phyloP scores from a whole-genome alignment of 2,113 vertebrate species.

The Salvelinus namaycush region DNA sequence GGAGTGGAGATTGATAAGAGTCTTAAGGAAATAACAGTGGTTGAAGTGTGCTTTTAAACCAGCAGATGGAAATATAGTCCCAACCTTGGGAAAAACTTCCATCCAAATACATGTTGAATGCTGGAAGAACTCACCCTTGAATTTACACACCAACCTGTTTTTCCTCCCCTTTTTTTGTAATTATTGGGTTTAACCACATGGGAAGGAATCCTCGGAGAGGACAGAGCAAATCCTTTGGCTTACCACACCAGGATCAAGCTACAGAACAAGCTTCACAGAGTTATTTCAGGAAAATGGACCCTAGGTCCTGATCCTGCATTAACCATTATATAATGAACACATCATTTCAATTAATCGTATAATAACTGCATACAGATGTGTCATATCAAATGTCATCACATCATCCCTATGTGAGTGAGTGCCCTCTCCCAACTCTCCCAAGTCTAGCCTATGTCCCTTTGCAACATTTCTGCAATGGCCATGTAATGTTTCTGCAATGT shows the following conservation, averaged over 20 bases:
- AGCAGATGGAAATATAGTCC: background rate
- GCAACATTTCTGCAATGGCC: too few relatives aligned
- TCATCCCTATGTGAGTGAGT: background rate
- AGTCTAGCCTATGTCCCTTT: too few relatives aligned
- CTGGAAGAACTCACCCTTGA: background rate
- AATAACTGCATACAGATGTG: background rate
- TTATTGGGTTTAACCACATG: background rate
- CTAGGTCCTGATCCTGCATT: background rate
- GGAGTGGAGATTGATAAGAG: background rate
- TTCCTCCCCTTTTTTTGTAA: background rate
- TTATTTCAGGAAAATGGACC: background rate
- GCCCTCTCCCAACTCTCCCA: background rate
- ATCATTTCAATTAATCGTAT: background rate
- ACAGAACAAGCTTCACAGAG: background rate
- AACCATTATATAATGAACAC: background rate
- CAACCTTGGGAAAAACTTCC: background rate
- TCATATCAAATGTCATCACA: background rate
- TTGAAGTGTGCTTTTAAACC: background rate
- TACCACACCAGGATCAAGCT: background rate
- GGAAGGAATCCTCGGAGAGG: background rate
- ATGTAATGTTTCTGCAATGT: too few relatives aligned
- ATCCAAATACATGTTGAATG: background rate
- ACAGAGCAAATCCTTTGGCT: background rate
- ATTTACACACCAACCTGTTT: background rate
- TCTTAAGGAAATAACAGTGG: too few relatives aligned